phyloP scores from a whole-genome alignment of 2,888 invertebrate genomes.

The Melitaea athalia region DNA sequence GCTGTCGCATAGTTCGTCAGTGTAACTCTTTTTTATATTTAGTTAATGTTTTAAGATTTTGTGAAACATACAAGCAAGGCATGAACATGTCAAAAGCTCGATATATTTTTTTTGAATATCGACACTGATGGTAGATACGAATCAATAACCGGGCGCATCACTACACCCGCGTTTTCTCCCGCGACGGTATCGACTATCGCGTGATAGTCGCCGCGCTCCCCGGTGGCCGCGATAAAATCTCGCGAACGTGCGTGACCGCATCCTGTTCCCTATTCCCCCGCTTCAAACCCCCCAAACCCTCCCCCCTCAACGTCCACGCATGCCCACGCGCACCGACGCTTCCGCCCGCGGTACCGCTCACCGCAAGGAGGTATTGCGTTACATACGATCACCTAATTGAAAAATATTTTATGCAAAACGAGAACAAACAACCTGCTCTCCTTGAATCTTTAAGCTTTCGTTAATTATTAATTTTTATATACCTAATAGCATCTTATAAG shows the following conservation, averaged over 20 bases:
- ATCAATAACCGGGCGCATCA: slow-evolving; percentile 26
- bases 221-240: slow-evolving; percentile 45
- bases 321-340: slow-evolving; percentile 39
- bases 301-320: slow-evolving; percentile 33
- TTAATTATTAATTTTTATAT: too few relatives aligned
- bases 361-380: slow-evolving; percentile 36
- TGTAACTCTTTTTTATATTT: too few relatives aligned
- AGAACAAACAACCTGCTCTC: neutral
- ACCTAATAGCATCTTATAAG: too few relatives aligned
- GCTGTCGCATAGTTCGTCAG: too few relatives aligned
- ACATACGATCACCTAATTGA: slow-evolving; percentile 15
- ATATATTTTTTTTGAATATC: too few relatives aligned
- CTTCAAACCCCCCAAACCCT: slow-evolving; percentile 30
- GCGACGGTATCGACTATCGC: slow-evolving; percentile 31
- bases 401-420: neutral
- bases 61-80: too few relatives aligned
- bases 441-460: neutral
- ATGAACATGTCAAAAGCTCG: neutral
- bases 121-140: neutral
- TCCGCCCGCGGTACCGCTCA: slow-evolving; percentile 44
- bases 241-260: slow-evolving; percentile 68
- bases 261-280: slow-evolving; percentile 54
- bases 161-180: slow-evolving; percentile 37
- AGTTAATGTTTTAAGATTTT: too few relatives aligned
- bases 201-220: slow-evolving; percentile 36